These are phyloP conservation scores for Heterotilapia buettikoferi DNA, from an alignment of 2,113 vertebrate genomes.

Conservation along the genomic window DNA sequence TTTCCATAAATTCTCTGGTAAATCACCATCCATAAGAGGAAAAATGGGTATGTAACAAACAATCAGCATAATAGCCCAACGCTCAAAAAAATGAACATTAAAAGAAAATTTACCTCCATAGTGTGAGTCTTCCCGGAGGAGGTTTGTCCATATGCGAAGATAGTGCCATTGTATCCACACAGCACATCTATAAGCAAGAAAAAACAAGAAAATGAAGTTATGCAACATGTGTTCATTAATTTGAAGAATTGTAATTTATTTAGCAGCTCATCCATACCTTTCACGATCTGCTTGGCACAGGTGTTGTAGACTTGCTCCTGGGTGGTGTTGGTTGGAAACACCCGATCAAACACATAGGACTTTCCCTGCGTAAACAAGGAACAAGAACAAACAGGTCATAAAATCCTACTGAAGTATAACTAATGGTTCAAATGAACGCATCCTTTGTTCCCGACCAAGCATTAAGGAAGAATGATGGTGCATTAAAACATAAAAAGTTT, in stretches of 20 bases:
- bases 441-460: not conserved
- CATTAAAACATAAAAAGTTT: not conserved
- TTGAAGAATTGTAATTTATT: not conserved
- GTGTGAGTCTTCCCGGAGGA: conserved; percentile 96
- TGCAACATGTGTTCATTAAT: not conserved
- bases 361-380: conserved; percentile 72
- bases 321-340: conserved; percentile 92
- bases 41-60: rapidly evolving
- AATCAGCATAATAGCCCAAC: not conserved
- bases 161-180: conserved; percentile 90
- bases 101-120: conserved; percentile 80
- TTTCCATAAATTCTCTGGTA: not conserved
- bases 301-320: conserved; percentile 96
- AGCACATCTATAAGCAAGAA: conserved; percentile 76
- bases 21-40: not conserved
- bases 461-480: not conserved
- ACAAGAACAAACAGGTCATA: not conserved
- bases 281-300: conserved; percentile 93
- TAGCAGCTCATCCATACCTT: conserved; percentile 66
- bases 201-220: not conserved
- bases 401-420: not conserved
- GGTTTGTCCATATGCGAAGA: conserved; percentile 93
- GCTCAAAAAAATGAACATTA: not conserved
- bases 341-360: conserved; percentile 82
- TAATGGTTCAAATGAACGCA: not conserved